A percentile compares a stretch with the other conserved stretches of the same genome.
These are phyloP conservation scores for Halcyon badia DNA, from an alignment of 2,797 vertebrate species.

Conservation along the genomic window DNA sequence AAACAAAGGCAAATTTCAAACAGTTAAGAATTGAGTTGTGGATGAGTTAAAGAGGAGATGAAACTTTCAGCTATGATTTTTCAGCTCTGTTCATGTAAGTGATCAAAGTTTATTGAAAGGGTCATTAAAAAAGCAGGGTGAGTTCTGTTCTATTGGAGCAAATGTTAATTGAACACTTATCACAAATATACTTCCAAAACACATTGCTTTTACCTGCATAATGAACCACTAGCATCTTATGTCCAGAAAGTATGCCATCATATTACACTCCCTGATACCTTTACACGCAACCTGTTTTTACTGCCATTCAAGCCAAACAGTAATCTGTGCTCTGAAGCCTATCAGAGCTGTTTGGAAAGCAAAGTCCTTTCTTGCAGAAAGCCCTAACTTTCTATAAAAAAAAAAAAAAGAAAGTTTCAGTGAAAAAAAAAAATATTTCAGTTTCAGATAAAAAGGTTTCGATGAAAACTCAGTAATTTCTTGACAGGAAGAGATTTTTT, in stretches of 20 bases:
- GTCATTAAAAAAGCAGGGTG: not conserved
- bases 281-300: not conserved
- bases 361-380: not conserved
- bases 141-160: rapidly evolving
- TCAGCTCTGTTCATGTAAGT: not conserved
- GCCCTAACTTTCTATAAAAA: not conserved
- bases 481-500: not conserved
- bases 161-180: not conserved
- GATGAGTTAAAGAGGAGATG: not conserved
- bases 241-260: rapidly evolving
- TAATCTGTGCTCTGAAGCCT: not conserved
- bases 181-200: not conserved
- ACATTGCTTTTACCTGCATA: not conserved
- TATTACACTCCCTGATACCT: not conserved
- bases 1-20: not conserved
- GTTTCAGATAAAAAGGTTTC: not conserved
- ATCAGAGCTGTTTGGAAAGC: not conserved
- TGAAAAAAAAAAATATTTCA: not conserved
- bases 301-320: not conserved
- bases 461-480: not conserved
- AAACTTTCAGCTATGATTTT: not conserved
- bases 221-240: not conserved
- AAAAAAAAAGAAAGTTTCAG: not conserved
- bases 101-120: not conserved
- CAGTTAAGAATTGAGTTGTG: not conserved